phyloP scores from a whole-genome alignment of 2,888 invertebrate species.

The Lasioglossum figueresi region DNA sequence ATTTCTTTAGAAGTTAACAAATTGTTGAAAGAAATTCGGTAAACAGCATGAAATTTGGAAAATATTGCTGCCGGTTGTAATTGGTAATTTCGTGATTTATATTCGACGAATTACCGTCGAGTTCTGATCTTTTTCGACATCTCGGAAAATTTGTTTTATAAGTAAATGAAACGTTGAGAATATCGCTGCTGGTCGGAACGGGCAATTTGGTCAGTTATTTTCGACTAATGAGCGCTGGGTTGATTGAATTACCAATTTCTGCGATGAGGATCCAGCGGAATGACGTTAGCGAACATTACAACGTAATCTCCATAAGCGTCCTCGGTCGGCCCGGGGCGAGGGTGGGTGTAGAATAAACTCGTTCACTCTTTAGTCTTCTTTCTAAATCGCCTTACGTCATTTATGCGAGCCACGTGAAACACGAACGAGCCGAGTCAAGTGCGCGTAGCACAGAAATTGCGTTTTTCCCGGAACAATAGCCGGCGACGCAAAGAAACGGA shows the following conservation, averaged over 20 bases:
- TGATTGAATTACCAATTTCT: background rate
- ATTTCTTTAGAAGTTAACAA: no score
- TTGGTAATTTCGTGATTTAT: no score
- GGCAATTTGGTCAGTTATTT: background rate
- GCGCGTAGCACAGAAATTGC: constrained; percentile 15
- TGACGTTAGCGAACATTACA: constrained; percentile 4
- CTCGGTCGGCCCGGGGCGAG: background rate
- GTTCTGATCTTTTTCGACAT: no score
- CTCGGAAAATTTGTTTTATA: no score
- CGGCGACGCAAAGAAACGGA: background rate
- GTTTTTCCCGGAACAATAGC: constrained; percentile 32
- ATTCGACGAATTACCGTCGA: no score
- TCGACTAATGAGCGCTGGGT: background rate
- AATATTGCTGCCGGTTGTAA: no score
- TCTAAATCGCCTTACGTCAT: constrained; percentile 30
- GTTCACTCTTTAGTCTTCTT: constrained; percentile 30
- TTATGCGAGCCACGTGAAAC: constrained; percentile 17
- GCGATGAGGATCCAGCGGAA: background rate
- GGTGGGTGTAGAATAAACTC: constrained; percentile 7
- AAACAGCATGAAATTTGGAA: no score
- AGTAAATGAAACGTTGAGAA: no score
- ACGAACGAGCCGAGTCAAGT: constrained; percentile 1
- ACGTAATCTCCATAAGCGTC: constrained; percentile 10
- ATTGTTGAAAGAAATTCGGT: no score
- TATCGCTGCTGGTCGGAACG: no score